Conservation (phyloP, 92 coral and sea anemone genomes). For the Blastomussa wellsi region DNA sequence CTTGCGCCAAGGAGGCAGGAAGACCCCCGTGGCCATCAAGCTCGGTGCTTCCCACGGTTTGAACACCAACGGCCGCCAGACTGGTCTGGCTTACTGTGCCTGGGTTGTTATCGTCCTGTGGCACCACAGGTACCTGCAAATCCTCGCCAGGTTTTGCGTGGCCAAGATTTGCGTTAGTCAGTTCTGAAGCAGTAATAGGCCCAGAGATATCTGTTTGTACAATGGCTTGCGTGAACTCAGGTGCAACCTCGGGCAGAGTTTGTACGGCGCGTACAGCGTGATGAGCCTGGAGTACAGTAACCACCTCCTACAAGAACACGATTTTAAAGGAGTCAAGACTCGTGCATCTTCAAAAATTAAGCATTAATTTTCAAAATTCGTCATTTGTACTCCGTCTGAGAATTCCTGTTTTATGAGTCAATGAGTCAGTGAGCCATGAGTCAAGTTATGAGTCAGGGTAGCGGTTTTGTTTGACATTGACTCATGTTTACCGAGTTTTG, state of each 20-base stretch:
- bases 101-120: conserved; percentile 17
- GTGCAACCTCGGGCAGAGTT: conserved; percentile 75
- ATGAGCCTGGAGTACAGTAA: conserved; percentile 81
- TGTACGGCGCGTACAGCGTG: conserved; percentile 83
- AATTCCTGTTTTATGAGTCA: too few relatives aligned
- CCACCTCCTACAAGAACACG: conserved; percentile 66
- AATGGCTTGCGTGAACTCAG: conserved; percentile 86
- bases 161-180: conserved; percentile 34
- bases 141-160: conserved; percentile 46
- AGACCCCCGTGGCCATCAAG: conserved; percentile 15
- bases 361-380: too few relatives aligned
- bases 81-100: neutral
- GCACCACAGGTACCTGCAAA: conserved; percentile 21
- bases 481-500: too few relatives aligned
- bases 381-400: too few relatives aligned
- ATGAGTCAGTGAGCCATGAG: too few relatives aligned
- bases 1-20: conserved; percentile 4
- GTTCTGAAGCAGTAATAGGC: conserved; percentile 76
- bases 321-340: too few relatives aligned
- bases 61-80: conserved; percentile 2
- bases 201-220: conserved; percentile 92
- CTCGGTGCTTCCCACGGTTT: conserved; percentile 2
- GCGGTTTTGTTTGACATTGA: too few relatives aligned
- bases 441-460: too few relatives aligned
- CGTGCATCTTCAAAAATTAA: too few relatives aligned